Conservation (phyloP, 2,888 invertebrate genomes). For the Athripsodes cinereus region DNA sequence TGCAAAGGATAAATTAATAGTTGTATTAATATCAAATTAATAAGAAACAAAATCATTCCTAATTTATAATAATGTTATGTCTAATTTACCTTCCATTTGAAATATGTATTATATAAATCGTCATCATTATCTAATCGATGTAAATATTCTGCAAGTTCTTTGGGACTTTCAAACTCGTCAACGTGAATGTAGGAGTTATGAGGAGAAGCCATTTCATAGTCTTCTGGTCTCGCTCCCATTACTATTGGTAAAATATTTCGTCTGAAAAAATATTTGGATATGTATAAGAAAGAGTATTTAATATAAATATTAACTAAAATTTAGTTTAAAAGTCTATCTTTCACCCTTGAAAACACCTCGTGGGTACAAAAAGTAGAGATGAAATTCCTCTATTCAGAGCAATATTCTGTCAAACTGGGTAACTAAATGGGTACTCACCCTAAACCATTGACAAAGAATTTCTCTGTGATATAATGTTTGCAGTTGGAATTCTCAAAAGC, state of each 20-base stretch:
- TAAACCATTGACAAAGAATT: constrained; percentile 92
- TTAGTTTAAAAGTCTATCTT: too few relatives aligned
- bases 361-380: too few relatives aligned
- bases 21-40: neutral
- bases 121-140: constrained; percentile 81
- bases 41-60: neutral
- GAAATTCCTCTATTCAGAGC: too few relatives aligned
- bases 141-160: constrained; percentile 81
- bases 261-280: constrained; percentile 39
- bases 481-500: constrained; percentile 98
- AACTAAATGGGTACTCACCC: constrained; percentile 66
- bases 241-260: constrained; percentile 88
- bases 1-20: constrained; percentile 37
- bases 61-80: too few relatives aligned
- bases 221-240: constrained; percentile 91
- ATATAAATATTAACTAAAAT: too few relatives aligned
- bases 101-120: constrained; percentile 88
- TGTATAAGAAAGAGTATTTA: too few relatives aligned
- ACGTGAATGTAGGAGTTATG: constrained; percentile 92
- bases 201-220: constrained; percentile 85
- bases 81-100: constrained; percentile 69
- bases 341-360: too few relatives aligned
- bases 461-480: constrained; percentile 92
- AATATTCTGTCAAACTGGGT: too few relatives aligned
- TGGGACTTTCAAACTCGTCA: constrained; percentile 86